Conservation (phyloP, 2,113 vertebrate genomes). For the Urocitellus parryii region DNA sequence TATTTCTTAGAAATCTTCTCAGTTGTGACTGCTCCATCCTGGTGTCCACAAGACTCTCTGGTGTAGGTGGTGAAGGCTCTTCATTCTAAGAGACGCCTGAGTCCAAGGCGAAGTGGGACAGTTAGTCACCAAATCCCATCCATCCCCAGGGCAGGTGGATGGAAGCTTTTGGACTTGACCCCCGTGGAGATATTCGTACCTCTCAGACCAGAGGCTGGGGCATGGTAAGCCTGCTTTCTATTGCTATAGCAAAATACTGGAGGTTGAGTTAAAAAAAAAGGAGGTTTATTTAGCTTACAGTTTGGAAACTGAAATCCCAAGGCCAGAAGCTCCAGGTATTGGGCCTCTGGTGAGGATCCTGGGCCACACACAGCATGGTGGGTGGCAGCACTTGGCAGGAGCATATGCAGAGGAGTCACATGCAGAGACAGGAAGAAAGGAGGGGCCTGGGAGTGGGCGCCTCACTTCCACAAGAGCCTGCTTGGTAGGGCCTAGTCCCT, state of each 20-base stretch:
- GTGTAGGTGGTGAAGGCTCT: no score
- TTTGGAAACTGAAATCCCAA: background rate
- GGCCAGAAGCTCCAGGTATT: background rate
- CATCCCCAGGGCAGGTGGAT: no score
- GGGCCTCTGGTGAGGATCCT: background rate
- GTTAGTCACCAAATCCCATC: no score
- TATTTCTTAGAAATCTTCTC: background rate
- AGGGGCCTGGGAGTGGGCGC: no score
- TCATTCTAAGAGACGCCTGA: background rate
- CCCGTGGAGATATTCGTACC: background rate
- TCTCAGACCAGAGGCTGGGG: no score
- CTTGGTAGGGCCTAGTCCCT: background rate
- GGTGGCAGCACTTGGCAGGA: background rate
- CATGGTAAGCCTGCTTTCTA: background rate
- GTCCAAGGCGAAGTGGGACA: background rate
- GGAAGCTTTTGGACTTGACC: background rate
- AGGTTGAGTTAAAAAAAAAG: background rate
- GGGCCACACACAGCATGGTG: background rate
- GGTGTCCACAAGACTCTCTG: background rate
- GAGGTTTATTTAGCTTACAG: background rate
- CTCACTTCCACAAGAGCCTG: no score
- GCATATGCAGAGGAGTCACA: background rate
- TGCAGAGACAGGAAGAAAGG: background rate
- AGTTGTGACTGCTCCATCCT: no score
- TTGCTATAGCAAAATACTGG: background rate